These are phyloP conservation scores for Synanthedon tipuliformis DNA, from an alignment of 2,888 invertebrate species.

Conservation along the genomic window DNA sequence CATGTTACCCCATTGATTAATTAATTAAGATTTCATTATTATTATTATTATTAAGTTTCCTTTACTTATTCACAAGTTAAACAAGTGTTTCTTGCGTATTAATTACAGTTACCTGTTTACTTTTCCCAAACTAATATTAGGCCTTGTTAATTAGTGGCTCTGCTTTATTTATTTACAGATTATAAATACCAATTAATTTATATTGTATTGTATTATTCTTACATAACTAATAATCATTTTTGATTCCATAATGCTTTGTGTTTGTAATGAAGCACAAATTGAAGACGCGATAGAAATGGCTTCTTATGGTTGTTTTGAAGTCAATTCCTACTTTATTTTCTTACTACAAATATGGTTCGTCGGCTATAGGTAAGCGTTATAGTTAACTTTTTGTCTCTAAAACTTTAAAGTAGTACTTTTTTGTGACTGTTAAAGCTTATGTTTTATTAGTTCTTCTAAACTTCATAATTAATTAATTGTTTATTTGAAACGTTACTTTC, in stretches of 20 bases:
- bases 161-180: constrained; percentile 32
- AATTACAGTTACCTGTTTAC: constrained; percentile 18
- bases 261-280: constrained; percentile 44
- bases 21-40: constrained; percentile 13
- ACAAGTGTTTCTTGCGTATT: constrained; percentile 18
- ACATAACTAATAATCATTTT: constrained; percentile 12
- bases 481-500: constrained; percentile 8
- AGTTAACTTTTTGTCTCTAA: constrained; percentile 1
- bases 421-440: constrained; percentile 22
- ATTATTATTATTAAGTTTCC: constrained; percentile 43
- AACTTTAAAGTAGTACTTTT: constrained; percentile 22
- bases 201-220: constrained; percentile 16
- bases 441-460: constrained; percentile 5
- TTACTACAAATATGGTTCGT: background rate
- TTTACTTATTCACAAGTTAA: constrained; percentile 21
- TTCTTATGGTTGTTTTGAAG: constrained; percentile 43
- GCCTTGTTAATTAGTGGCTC: constrained; percentile 40
- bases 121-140: constrained; percentile 23
- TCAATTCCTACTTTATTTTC: constrained; percentile 23
- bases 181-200: constrained; percentile 28
- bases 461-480: constrained; percentile 10
- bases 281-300: constrained; percentile 46
- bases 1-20: constrained; percentile 42
- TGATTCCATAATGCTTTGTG: constrained; percentile 41
- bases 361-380: constrained; percentile 1